Evolutionary conservation across 2,888 invertebrate species (phyloP), one percentile per base, ranked within the genome.

Genomic region (Altica lythri): DNA sequence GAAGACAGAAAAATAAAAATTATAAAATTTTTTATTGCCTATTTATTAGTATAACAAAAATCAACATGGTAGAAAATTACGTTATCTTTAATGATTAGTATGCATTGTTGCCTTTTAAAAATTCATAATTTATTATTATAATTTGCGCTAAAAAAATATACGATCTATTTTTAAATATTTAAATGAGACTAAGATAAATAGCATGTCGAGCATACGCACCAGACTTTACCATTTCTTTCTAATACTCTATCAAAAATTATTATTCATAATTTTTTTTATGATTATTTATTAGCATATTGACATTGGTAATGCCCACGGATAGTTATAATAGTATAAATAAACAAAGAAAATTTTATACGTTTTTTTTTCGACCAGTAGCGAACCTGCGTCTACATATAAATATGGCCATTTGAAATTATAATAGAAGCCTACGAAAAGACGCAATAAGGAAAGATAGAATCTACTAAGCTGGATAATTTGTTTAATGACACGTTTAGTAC

Each of bases 351-450:
- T 51, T 42, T 51, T 34, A 55, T 47, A 43, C 30, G 40, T 2
- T 50, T 32, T 45, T 54, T 54, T 45, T 42, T 51, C 25, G 34
- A 43, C 37, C 42, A 50, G 46, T 55, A 51, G 51, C 50, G 12
- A 50, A 40, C 22, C 19, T 38, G 14, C 43, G 19, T 12, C n/a
- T 22, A 32, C 25, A 40, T 49, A 43, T 47, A 43, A 51, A 55
- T 51, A 51, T 37, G 55, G 55, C 47, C 25, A 47, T 35, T 47
- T 42, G 29, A 30, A 55, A 55, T 55, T 51, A 51, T 34, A 47
- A 55, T 58, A 51, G 49, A 56, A 60, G 54, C 57, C 54, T 55
- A 55, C 55, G 53, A 57, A 57, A 49, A 22, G 30, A 35, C 42
- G 48, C 40, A 45, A 54, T 57, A 58, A 52, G 55, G 52, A 46